Base-by-base conservation (phyloP, 2,113 vertebrate genomes). In the Phocoena phocoena region DNA sequence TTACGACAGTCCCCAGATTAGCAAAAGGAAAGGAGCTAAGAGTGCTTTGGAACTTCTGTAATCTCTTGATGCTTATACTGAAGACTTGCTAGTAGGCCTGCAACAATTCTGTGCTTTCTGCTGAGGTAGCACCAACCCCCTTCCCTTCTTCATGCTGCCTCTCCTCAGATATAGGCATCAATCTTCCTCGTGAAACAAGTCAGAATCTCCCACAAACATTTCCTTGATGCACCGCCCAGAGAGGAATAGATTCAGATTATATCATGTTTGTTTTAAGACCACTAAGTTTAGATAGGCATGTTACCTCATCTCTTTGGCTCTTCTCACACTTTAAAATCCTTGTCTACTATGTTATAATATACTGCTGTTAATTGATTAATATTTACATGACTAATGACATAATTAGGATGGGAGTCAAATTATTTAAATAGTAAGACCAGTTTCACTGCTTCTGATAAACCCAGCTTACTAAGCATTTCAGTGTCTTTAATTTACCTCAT, bases 361-460 rank as follows among this genome's bases (percentile, higher is more conserved):
- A 87, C 94, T 81, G 13, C 21, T 68, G 58, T 85, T 90, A 36
- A 67, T 62, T 90, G 41, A 47, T 81, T 62, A 44, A 77, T 60
- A 92, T 63, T 95, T 92, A 81, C 15, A 83, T 60, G 76, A 81
- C 33, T 73, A 82, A 63, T 94, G 79, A 60, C n/a, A 83, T 80
- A 65, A 82, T 87, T 93, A 90, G 60, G 31, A 93, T 79, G 53
- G 53, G 15, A 92, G 36, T 79, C 50, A 87, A 83, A 76, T 89
- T 62, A 88, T 82, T 96, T 70, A 96, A 95, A 71, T 76, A 83
- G 58, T 28, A 63, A 85, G 36, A 87, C 80, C n/a, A 38, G 79
- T 87, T 55, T 70, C 68, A 70, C 41, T 90, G 68, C 36, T 82
- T 95, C 38, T 79, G 76, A 63, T 80, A 83, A 82, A 90, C 25